Conservation (phyloP, 64 coral and sea anemone species). For the Hydrozoanthus tunicans region DNA sequence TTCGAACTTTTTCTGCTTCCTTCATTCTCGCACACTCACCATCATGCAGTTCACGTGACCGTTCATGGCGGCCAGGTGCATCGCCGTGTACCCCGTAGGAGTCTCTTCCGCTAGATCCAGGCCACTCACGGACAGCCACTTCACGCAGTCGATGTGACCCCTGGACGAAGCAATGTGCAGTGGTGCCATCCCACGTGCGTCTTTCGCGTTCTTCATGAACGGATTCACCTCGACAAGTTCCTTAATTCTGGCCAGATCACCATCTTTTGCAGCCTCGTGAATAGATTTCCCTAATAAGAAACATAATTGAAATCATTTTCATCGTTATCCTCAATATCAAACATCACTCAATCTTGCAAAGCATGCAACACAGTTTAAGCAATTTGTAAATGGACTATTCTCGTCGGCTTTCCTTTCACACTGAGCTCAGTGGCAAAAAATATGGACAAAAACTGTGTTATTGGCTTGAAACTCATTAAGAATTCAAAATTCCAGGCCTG, state of each 20-base stretch:
- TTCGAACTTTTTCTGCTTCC: not conserved
- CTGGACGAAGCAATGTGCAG: conserved; percentile 83
- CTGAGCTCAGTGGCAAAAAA: too few relatives aligned
- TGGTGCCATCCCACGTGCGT: conserved; percentile 82
- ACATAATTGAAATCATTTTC: not conserved
- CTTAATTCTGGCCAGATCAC: conserved; percentile 85
- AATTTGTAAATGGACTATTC: too few relatives aligned
- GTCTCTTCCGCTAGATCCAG: conserved; percentile 93
- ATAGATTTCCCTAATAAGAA: conserved; percentile 70
- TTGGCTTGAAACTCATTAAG: not conserved
- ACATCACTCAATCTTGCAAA: not conserved
- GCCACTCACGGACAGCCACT: conserved; percentile 94
- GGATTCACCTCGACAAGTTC: conserved; percentile 83
- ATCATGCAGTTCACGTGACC: conserved; percentile 99
- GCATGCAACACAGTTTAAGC: too few relatives aligned
- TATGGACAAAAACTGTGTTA: too few relatives aligned
- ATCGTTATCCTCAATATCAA: not conserved
- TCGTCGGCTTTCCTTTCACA: too few relatives aligned
- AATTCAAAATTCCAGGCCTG: too few relatives aligned
- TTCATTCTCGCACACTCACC: conserved; percentile 55
- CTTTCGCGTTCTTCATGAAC: conserved; percentile 81
- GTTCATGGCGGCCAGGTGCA: conserved; percentile 98
- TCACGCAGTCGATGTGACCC: conserved; percentile 93
- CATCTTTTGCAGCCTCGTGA: conserved; percentile 89
- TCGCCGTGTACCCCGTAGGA: conserved; percentile 97